Evolutionary conservation across 2,888 invertebrate species (phyloP).

Genomic region (Ptilodon capucinus): DNA sequence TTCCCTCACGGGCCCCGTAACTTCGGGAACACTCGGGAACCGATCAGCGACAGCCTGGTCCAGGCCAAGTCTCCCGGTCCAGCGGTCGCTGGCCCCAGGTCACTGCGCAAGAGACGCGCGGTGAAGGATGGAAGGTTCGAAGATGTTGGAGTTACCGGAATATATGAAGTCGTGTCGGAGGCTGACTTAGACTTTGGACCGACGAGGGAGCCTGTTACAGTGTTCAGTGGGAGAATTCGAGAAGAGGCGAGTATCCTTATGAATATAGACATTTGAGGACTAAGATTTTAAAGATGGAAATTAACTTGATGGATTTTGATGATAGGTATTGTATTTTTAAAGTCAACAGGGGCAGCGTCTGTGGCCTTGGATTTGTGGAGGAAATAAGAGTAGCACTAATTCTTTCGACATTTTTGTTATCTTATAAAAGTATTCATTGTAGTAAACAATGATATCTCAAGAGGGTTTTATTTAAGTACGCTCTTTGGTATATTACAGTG

Average conservation of each 20-base stretch:
- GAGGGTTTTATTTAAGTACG: no score
- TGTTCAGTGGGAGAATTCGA: slow-evolving; percentile 93
- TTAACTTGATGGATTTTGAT: no score
- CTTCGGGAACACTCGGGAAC: slow-evolving; percentile 75
- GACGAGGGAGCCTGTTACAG: slow-evolving; percentile 91
- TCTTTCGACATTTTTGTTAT: no score
- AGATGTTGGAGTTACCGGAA: slow-evolving; percentile 94
- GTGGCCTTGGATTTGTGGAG: no score
- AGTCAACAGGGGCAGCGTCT: no score
- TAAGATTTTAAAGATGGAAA: no score
- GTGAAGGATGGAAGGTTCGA: slow-evolving; percentile 90
- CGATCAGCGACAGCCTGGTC: slow-evolving; percentile 69
- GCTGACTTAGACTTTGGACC: slow-evolving; percentile 95
- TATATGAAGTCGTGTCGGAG: slow-evolving; percentile 95
- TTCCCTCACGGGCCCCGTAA: slow-evolving; percentile 92
- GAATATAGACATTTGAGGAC: no score
- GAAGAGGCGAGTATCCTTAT: slow-evolving; percentile 84
- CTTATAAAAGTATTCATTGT: no score
- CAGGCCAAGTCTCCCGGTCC: slow-evolving; percentile 76
- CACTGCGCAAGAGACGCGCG: slow-evolving; percentile 83
- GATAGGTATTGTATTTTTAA: no score
- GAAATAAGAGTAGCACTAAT: no score
- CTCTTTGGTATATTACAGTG: no score
- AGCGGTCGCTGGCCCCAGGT: slow-evolving; percentile 78
- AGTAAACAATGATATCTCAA: no score